Evolutionary conservation across 2,888 invertebrate genomes (phyloP), one percentile per base, ranked within the genome.

Genomic region (Orchesellides sinensis): DNA sequence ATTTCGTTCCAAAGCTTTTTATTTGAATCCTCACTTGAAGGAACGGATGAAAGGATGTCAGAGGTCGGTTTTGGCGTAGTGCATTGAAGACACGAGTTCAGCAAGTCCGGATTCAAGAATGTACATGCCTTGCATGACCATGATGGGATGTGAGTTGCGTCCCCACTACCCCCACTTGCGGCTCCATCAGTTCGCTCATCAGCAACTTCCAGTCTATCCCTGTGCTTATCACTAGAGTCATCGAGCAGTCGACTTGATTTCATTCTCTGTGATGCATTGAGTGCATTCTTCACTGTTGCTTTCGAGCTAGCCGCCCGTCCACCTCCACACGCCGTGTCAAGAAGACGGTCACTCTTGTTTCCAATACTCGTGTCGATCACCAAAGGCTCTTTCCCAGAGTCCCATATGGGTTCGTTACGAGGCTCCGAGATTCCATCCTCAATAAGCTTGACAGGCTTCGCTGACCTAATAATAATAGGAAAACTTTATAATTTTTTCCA

Each of bases 381-480:
- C 63, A 80, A 56, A 14, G 29, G 25, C 12, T 73, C 80, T 49
- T 80, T 80, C 6, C 47, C 59, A 14, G 79, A 27, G 3, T 68
- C 63, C 78, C 78, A 78, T 4, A 27, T 47, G n/a, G 40, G 29
- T 0, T 69, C 78, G 6, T 49, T 40, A 65, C 49, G 45, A n/a
- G 54, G 56, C 10, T 72, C 73, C n/a, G 85, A 82, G 63, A 82
- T 84, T 61, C 85, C 86, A 59, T 85, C 89, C 49, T 90, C 90
- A 83, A 91, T 91, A 52, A 90, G 88, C 74, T 90, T 89, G 12
- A 89, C 89, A 49, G 96, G 95, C 90, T 95, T 95, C 49, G 93
- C 92, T 49, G 94, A 94, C 89, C 96, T 85, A 25, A 14, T 74
- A 75, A 40, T 56, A 65, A 73, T 25, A 29, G 19, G 49, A n/a